phyloP scores from a whole-genome alignment of 1,140 invertebrate genomes.

The Bombus fervidus region DNA sequence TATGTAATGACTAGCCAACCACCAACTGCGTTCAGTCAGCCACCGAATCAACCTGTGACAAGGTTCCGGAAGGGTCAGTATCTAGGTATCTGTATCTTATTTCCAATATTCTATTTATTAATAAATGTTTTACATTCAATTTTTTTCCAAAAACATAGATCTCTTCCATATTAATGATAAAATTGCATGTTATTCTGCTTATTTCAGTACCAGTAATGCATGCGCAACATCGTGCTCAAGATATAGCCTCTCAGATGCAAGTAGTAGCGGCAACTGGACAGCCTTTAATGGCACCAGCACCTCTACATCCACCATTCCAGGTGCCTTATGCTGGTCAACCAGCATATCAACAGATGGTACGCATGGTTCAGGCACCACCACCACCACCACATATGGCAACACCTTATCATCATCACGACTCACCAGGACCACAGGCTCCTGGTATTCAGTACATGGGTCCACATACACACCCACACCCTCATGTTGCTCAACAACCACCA shows the following conservation, averaged over 20 bases:
- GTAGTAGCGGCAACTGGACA: constrained; percentile 91
- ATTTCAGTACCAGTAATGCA: constrained; percentile 84
- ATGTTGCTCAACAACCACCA: constrained; percentile 83
- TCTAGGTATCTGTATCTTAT: constrained; percentile 69
- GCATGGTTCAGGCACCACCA: constrained; percentile 79
- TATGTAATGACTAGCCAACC: constrained; percentile 82
- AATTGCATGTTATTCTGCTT: neutral
- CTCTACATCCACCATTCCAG: constrained; percentile 86
- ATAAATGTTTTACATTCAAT: neutral
- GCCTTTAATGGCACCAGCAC: constrained; percentile 90
- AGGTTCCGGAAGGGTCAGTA: constrained; percentile 82
- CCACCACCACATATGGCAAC: constrained; percentile 84
- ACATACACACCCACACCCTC: constrained; percentile 81
- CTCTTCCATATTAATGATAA: neutral
- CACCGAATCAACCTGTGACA: constrained; percentile 80
- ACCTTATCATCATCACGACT: constrained; percentile 85
- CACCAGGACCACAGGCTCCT: constrained; percentile 82
- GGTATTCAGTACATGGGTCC: constrained; percentile 85
- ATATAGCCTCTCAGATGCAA: constrained; percentile 88
- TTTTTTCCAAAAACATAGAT: neutral
- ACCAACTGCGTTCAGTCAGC: constrained; percentile 81
- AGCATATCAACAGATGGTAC: constrained; percentile 82
- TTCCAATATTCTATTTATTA: constrained; percentile 34
- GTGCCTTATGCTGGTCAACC: constrained; percentile 85
- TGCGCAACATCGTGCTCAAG: constrained; percentile 83